A percentile compares a stretch with the other conserved stretches of the same genome.
These are phyloP conservation scores for Hypomesus transpacificus DNA, from an alignment of 2,113 vertebrate species.

Conservation along the genomic window DNA sequence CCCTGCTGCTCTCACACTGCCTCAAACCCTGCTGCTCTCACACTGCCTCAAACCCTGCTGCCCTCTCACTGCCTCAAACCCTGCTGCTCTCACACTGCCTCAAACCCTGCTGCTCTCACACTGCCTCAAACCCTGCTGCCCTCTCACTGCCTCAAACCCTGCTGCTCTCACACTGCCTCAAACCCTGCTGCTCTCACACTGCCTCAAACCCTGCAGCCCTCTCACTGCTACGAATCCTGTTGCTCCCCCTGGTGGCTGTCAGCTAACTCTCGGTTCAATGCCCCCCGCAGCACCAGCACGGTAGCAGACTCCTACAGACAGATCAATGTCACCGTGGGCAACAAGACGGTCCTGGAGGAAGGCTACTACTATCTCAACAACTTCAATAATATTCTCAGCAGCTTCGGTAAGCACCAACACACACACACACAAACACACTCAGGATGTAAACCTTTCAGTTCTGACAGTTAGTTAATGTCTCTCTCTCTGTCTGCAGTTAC, in stretches of 20 bases:
- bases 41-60: not conserved
- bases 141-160: not conserved
- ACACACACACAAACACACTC: not conserved
- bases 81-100: not conserved
- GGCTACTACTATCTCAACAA: slow-evolving; percentile 99
- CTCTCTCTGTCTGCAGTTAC: slow-evolving; percentile 76
- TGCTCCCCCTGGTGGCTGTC: not conserved
- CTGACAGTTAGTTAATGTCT: not conserved
- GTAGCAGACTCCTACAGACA: slow-evolving; percentile 89
- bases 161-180: slow-evolving; percentile 2
- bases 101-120: not conserved
- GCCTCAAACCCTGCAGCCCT: not conserved
- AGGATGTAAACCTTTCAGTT: no score
- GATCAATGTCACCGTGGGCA: slow-evolving; percentile 80
- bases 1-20: slow-evolving; percentile 1
- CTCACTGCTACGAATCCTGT: no score
- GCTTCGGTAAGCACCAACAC: slow-evolving; percentile 79
- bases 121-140: not conserved
- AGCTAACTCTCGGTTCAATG: not conserved
- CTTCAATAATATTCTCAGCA: slow-evolving; percentile 95
- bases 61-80: slow-evolving; percentile 1
- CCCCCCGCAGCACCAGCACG: slow-evolving; percentile 78
- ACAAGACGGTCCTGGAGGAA: slow-evolving; percentile 82
- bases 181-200: not conserved
- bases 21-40: not conserved